Conservation (phyloP, 2,888 invertebrate genomes). For the Choreutis nemorana region DNA sequence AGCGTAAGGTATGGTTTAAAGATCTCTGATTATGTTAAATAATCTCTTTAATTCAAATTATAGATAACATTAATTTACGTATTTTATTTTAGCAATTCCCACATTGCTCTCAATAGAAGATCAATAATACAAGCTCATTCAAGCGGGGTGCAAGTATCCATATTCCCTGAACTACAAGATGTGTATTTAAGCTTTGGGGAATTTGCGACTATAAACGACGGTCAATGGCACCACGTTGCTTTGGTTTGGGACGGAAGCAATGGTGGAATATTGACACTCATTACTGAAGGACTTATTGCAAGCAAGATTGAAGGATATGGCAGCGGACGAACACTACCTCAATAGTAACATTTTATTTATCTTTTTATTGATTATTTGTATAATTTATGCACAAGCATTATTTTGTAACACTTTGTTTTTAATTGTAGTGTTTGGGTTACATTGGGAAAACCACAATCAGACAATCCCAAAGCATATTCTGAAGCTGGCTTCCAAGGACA, state of each 20-base stretch:
- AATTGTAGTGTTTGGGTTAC: slow-evolving; percentile 86
- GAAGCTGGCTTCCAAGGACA: slow-evolving; percentile 96
- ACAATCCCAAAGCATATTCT: slow-evolving; percentile 81
- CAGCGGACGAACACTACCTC: slow-evolving; percentile 79
- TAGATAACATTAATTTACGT: neutral
- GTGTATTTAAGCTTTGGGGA: slow-evolving; percentile 90
- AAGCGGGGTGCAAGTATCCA: slow-evolving; percentile 89
- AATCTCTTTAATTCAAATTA: neutral
- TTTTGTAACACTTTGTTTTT: slow-evolving; percentile 3
- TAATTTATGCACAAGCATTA: slow-evolving; percentile 2
- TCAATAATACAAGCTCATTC: slow-evolving; percentile 92
- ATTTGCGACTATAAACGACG: slow-evolving; percentile 93
- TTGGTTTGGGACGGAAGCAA: slow-evolving; percentile 92
- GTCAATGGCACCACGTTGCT: slow-evolving; percentile 96
- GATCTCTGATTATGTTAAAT: slow-evolving; percentile 1
- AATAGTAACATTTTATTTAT: slow-evolving; percentile 70
- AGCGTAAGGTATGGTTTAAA: slow-evolving; percentile 73
- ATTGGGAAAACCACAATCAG: slow-evolving; percentile 86
- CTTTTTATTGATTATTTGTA: neutral
- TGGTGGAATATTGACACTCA: slow-evolving; percentile 85
- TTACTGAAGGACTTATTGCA: slow-evolving; percentile 95
- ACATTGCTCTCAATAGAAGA: slow-evolving; percentile 78
- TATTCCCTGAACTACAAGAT: slow-evolving; percentile 88
- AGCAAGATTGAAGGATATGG: slow-evolving; percentile 92
- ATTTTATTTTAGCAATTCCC: slow-evolving; percentile 70